Percentiles rank a stretch among this genome's conserved stretches.
Conservation (phyloP, 2,888 invertebrate genomes). For the Girardia tigrina region DNA sequence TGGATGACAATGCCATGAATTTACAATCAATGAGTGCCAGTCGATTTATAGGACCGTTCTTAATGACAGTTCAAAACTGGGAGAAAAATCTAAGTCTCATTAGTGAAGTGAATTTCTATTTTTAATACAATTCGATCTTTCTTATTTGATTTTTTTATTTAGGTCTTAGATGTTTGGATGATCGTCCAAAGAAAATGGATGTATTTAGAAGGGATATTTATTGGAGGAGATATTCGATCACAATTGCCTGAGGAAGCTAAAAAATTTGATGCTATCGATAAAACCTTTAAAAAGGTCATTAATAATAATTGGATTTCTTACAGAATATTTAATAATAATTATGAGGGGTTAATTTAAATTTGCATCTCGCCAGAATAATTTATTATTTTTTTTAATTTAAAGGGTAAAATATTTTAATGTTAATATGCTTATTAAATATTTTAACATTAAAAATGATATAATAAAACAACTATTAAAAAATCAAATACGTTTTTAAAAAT, state of each 20-base stretch:
- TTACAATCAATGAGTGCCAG: slow-evolving; percentile 66
- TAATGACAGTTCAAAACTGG: slow-evolving; percentile 68
- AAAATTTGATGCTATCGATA: slow-evolving; percentile 77
- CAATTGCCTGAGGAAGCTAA: slow-evolving; percentile 76
- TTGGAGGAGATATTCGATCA: slow-evolving; percentile 70
- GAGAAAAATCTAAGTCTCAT: slow-evolving; percentile 66
- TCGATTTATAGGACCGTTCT: slow-evolving; percentile 72
- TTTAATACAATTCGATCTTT: slow-evolving; percentile 46
- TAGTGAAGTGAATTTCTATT: slow-evolving; percentile 67
- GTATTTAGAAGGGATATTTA: slow-evolving; percentile 77
- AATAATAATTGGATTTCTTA: too few relatives aligned
- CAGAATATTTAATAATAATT: too few relatives aligned
- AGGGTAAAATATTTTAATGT: too few relatives aligned
- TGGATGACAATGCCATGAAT: slow-evolving; percentile 78
- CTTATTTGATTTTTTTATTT: background rate
- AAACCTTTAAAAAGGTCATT: slow-evolving; percentile 60
- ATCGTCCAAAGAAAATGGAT: slow-evolving; percentile 75
- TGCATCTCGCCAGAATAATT: too few relatives aligned
- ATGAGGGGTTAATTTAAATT: too few relatives aligned
- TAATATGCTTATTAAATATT: too few relatives aligned
- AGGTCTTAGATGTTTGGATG: slow-evolving; percentile 58
- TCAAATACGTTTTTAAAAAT: too few relatives aligned
- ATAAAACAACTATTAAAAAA: too few relatives aligned
- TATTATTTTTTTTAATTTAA: too few relatives aligned
- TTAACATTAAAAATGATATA: too few relatives aligned